Evolutionary conservation across 2,113 vertebrate species (phyloP).

Genomic region (Trogon surrucura): DNA sequence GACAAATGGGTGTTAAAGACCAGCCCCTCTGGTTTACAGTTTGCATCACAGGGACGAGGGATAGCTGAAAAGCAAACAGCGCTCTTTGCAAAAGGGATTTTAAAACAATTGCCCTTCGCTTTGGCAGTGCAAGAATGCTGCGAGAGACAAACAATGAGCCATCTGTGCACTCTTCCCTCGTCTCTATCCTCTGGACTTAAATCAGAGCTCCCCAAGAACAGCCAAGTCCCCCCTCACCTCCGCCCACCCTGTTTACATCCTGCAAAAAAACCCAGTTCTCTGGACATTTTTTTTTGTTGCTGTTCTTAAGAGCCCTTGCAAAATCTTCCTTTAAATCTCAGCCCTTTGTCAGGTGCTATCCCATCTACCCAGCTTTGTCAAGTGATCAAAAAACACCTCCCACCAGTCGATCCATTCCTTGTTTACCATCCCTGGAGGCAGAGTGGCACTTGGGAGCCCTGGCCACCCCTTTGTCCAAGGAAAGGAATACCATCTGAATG

Average conservation of each 20-base stretch:
- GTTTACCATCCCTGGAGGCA: constrained; percentile 49
- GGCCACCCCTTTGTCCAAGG: constrained; percentile 52
- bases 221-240: neutral
- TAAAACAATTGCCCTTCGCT: constrained; percentile 49
- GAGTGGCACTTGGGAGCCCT: constrained; percentile 40
- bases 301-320: constrained; percentile 16
- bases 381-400: constrained; percentile 52
- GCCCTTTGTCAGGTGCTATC: constrained; percentile 61
- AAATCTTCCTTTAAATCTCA: constrained; percentile 47
- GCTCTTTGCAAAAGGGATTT: constrained; percentile 50
- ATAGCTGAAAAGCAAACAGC: constrained; percentile 40
- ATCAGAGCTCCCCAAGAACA: constrained; percentile 50
- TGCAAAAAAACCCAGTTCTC: neutral
- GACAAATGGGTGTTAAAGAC: neutral
- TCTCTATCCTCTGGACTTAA: constrained; percentile 10
- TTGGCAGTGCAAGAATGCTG: neutral
- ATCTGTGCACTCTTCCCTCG: constrained; percentile 55
- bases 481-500: constrained; percentile 60
- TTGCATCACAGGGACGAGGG: neutral
- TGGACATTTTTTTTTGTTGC: neutral
- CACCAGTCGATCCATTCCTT: constrained; percentile 6
- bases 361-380: constrained; percentile 57
- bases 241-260: constrained; percentile 22
- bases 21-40: neutral
- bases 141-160: constrained; percentile 54